These are phyloP conservation scores for Drosophila sulfurigaster DNA, from an alignment of 1,140 invertebrate genomes.

Conservation along the genomic window DNA sequence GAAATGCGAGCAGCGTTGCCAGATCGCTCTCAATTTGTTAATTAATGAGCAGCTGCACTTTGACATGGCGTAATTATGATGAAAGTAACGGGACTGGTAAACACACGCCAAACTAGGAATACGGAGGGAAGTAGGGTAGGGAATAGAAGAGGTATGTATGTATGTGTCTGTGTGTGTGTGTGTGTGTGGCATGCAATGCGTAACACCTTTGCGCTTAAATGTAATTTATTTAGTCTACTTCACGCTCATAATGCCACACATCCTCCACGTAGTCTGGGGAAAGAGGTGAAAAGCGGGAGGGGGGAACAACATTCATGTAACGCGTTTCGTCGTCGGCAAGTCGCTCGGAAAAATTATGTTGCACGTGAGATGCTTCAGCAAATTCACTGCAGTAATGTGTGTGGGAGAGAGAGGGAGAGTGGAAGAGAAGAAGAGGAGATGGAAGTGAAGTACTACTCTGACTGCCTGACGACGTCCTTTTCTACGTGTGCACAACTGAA, in stretches of 20 bases:
- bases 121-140: neutral
- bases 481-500: conserved; percentile 62
- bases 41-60: conserved; percentile 51
- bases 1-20: conserved; percentile 10
- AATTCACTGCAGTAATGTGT: conserved; percentile 64
- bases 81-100: conserved; percentile 15
- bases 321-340: conserved; percentile 70
- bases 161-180: neutral
- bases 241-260: conserved; percentile 77
- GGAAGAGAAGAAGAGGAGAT: conserved; percentile 7
- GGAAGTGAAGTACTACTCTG: conserved; percentile 6
- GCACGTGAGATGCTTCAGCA: conserved; percentile 84
- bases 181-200: conserved; percentile 47
- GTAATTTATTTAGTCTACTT: conserved; percentile 83
- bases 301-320: conserved; percentile 62
- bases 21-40: conserved; percentile 31
- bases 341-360: conserved; percentile 84
- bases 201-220: conserved; percentile 76
- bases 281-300: conserved; percentile 1
- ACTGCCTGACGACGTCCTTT: conserved; percentile 13
- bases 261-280: conserved; percentile 17
- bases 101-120: neutral
- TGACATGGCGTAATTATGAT: conserved; percentile 47
- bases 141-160: neutral
- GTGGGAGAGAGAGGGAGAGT: neutral